These are phyloP conservation scores for Coregonus suidteri DNA, from an alignment of 2,797 vertebrate genomes.

Conservation along the genomic window DNA sequence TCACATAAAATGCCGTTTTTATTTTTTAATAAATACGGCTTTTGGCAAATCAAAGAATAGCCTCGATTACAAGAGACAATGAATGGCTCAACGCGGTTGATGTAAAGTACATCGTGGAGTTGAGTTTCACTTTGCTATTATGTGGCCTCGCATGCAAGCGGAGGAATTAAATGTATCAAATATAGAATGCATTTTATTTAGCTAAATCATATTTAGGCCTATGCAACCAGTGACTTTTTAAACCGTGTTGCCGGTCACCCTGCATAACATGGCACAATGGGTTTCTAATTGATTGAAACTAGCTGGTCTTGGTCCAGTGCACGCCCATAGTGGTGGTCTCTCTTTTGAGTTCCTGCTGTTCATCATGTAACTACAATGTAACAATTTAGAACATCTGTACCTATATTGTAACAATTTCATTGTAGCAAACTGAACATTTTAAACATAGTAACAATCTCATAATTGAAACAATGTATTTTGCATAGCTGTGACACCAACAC, in stretches of 20 bases:
- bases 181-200: background rate
- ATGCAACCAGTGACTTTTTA: background rate
- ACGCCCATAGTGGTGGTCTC: too few relatives aligned
- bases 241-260: background rate
- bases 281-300: background rate
- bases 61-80: background rate
- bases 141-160: background rate
- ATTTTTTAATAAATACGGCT: background rate
- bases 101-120: background rate
- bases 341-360: too few relatives aligned
- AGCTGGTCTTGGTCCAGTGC: background rate
- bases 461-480: too few relatives aligned
- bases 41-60: background rate
- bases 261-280: background rate
- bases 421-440: background rate
- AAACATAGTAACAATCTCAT: background rate
- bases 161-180: background rate
- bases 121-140: background rate
- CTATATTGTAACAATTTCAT: background rate
- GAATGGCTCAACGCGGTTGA: background rate
- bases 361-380: too few relatives aligned
- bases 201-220: background rate
- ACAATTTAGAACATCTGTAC: too few relatives aligned
- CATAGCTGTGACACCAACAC: too few relatives aligned
- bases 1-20: too few relatives aligned